Base-by-base conservation (phyloP, 1,140 invertebrate species). In the Bombus superbus region DNA sequence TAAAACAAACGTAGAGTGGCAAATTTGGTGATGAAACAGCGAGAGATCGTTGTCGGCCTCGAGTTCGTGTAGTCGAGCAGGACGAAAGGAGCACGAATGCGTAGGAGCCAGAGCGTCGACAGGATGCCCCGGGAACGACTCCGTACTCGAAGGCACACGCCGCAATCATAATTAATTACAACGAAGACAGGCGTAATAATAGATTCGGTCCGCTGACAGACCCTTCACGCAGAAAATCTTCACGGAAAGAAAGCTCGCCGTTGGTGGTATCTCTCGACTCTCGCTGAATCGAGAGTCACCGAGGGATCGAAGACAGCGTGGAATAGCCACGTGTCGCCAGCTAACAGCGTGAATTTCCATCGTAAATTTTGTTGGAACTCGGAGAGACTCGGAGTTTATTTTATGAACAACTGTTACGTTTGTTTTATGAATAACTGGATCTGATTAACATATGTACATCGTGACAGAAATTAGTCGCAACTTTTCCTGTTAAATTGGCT, bases 121-220 rank as follows among this genome's bases (percentile, higher is more conserved):
- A 15, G 53, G 53, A 69, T 62, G 42, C 66, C 13, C 0, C 47
- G 64, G 28, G 81, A 76, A 47, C 73, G 42, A 73, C 42, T 73
- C 35, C 32, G 35, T 32, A 84, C 66, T 80, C 66, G 40, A 71
- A 64, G 76, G 32, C 68, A 85, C 83, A 72, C 76, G 77, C 68
- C 57, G 62, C 62, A 69, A 86, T 81, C 59, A 82, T 83, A 86
- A 86, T 88, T 86, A 89, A 89, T 89, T 89, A 82, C 66, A 35
- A 82, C 68, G 83, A 85, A 68, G 87, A 88, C 84, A 86, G 44
- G 22, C 68, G 47, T 83, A 79, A 86, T 76, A 87, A 85, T 64
- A 88, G 73, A 79, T 88, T 64, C 62, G 68, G 71, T 62, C 47
- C 80, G 80, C 80, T 83, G 80, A 82, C 71, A 83, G 80, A 69